A percentile compares a stretch with the other conserved stretches of the same genome.
These are phyloP conservation scores for Elymnias hypermnestra DNA, from an alignment of 1,140 invertebrate genomes.

Conservation along the genomic window DNA sequence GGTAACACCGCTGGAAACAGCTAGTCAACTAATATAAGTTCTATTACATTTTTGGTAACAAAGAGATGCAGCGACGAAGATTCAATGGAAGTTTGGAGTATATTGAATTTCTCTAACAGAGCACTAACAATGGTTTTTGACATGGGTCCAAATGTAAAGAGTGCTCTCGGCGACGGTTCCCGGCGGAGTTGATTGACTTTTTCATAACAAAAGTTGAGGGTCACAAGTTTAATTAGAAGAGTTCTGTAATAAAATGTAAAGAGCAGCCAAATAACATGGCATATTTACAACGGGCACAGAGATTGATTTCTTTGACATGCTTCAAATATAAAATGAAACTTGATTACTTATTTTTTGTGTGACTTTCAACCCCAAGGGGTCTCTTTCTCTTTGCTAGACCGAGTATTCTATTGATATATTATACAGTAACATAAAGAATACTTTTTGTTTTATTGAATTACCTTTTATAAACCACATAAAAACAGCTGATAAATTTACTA, in stretches of 20 bases:
- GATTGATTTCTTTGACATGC: no score
- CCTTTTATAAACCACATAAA: no score
- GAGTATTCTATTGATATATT: no score
- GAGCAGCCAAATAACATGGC: constrained; percentile 5
- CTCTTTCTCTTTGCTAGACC: no score
- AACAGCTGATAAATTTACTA: no score
- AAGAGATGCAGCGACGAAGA: constrained; percentile 23
- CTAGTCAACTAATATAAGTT: no score
- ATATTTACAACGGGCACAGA: background rate
- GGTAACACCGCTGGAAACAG: no score
- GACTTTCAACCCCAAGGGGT: no score
- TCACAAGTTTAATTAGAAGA: constrained; percentile 38
- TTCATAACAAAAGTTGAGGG: constrained; percentile 29
- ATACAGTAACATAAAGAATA: no score
- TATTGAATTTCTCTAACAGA: constrained; percentile 41
- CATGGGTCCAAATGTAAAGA: constrained; percentile 34
- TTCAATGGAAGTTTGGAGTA: constrained; percentile 34
- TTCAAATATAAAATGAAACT: no score
- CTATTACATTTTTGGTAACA: constrained; percentile 22
- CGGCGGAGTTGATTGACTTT: constrained; percentile 38
- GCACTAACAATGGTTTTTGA: constrained; percentile 44
- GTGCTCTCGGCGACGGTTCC: constrained; percentile 18
- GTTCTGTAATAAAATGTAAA: constrained; percentile 30
- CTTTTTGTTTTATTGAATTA: no score
- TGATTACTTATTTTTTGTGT: no score